Percentiles rank a stretch among this genome's conserved stretches.
These are phyloP conservation scores for Rhabdophis nuchalis DNA, from an alignment of 2,797 vertebrate species.

Conservation along the genomic window DNA sequence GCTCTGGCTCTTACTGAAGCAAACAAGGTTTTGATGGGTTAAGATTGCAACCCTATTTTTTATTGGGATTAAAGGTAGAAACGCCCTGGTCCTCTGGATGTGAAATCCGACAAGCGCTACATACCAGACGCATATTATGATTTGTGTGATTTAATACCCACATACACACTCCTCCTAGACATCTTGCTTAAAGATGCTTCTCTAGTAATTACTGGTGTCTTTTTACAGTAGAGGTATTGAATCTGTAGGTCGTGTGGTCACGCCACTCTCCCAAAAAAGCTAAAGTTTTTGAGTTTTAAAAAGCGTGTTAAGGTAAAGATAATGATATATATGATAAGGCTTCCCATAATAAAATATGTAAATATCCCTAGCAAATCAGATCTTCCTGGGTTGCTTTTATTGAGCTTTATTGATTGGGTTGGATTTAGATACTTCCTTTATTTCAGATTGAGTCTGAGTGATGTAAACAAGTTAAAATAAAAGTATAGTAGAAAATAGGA, in stretches of 20 bases:
- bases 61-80: not conserved
- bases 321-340: not conserved
- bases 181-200: not conserved
- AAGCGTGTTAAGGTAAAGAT: not conserved
- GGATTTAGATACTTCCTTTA: not conserved
- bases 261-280: not conserved
- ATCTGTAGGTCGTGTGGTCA: not conserved
- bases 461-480: not conserved
- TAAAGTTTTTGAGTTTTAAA: not conserved
- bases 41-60: not conserved
- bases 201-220: not conserved
- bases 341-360: not conserved
- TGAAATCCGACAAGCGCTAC: not conserved
- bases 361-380: not conserved
- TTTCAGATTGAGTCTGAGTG: not conserved
- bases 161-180: not conserved
- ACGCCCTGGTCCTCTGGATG: not conserved
- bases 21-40: not conserved
- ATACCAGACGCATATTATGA: not conserved
- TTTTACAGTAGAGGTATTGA: not conserved
- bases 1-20: not conserved
- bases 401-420: not conserved
- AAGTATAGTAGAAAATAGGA: not conserved
- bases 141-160: not conserved
- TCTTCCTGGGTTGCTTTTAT: not conserved